These are phyloP conservation scores for Myotis myotis DNA, from an alignment of 2,797 vertebrate genomes.

Conservation along the genomic window DNA sequence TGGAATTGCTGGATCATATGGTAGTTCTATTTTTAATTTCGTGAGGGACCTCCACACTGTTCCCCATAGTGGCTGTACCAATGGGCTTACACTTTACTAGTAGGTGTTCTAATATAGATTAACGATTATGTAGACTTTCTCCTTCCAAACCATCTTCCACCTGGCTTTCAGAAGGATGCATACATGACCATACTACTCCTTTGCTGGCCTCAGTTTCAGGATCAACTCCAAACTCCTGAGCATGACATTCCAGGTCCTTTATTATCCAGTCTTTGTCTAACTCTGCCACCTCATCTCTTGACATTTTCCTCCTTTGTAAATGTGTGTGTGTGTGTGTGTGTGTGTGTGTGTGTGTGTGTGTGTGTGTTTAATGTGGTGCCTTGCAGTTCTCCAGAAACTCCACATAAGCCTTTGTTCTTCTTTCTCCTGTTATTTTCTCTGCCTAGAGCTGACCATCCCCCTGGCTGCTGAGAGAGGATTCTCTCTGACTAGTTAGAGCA, in stretches of 20 bases:
- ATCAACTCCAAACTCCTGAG: neutral
- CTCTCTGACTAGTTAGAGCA: neutral
- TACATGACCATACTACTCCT: neutral
- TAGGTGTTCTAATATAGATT: neutral
- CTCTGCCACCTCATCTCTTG: neutral
- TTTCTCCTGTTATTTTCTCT: neutral
- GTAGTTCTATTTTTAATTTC: neutral
- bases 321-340: too few relatives aligned
- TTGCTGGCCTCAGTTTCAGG: neutral
- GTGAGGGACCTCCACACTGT: neutral
- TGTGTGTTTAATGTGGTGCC: neutral
- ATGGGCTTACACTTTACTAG: neutral
- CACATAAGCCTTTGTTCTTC: neutral
- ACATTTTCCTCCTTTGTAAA: neutral
- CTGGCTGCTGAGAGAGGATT: neutral
- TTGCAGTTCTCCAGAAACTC: neutral
- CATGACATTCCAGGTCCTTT: neutral
- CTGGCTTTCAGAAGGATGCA: neutral
- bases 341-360: too few relatives aligned
- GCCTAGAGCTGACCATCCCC: neutral
- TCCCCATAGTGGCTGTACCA: neutral
- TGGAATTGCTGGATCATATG: neutral
- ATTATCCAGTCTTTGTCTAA: neutral
- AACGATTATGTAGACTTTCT: neutral
- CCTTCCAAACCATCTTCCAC: neutral